These are phyloP conservation scores for Synergus itoensis DNA, from an alignment of 2,888 invertebrate species.

Conservation along the genomic window DNA sequence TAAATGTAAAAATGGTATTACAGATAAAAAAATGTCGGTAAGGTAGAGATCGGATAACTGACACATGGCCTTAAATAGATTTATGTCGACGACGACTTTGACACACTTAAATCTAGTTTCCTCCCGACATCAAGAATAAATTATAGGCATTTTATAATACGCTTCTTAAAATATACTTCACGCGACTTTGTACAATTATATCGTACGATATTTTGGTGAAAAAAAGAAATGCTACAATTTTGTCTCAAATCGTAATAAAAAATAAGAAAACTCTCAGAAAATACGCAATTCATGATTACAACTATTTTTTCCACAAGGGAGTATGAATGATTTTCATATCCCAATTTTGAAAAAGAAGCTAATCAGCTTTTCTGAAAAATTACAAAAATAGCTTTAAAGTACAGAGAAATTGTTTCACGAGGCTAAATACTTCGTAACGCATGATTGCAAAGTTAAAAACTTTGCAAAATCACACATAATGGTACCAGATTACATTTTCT, in stretches of 20 bases:
- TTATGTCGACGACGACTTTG: neutral
- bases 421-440: neutral
- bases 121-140: neutral
- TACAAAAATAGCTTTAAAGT: neutral
- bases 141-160: conserved; percentile 15
- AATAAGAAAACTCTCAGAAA: neutral
- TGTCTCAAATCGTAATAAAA: neutral
- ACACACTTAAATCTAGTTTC: neutral
- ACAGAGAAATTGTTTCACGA: neutral
- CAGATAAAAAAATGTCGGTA: too few species aligned
- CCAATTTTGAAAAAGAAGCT: neutral
- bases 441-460: neutral
- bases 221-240: neutral
- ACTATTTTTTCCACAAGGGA: neutral
- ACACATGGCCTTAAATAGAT: neutral
- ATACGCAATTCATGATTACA: neutral
- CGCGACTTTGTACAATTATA: conserved; percentile 15
- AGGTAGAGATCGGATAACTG: too few species aligned
- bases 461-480: neutral
- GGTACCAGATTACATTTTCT: neutral
- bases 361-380: neutral
- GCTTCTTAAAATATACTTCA: conserved; percentile 22
- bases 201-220: neutral
- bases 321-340: neutral
- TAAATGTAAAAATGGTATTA: too few species aligned